phyloP scores from a whole-genome alignment of 2,797 vertebrate genomes.

The Neopelma chrysocephalum region DNA sequence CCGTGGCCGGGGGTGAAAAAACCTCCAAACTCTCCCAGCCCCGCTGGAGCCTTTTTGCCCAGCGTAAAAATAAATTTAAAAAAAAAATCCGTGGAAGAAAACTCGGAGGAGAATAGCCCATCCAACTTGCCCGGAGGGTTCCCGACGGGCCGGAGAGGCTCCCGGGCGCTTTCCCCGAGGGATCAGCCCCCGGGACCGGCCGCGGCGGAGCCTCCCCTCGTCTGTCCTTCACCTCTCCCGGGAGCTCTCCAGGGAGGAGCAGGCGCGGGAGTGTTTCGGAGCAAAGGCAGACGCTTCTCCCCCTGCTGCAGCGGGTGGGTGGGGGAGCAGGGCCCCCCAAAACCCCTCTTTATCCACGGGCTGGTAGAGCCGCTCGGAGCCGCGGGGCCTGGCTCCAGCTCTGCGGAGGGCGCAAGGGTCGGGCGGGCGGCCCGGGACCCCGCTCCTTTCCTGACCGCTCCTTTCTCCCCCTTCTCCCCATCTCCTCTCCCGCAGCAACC shows the following conservation, averaged over 20 bases:
- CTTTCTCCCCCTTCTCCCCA: background rate
- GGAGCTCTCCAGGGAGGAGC: background rate
- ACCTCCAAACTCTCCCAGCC: background rate
- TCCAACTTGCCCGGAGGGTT: background rate
- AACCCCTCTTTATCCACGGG: background rate
- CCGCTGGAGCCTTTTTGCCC: background rate
- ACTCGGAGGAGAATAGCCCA: background rate
- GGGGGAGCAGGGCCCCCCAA: background rate
- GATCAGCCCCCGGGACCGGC: background rate
- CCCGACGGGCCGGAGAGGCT: background rate
- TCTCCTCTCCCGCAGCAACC: constrained; percentile 73
- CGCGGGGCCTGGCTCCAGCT: background rate
- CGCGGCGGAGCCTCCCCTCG: background rate
- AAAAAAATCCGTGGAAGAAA: background rate
- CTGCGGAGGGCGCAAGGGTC: background rate
- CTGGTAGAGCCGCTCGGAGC: background rate
- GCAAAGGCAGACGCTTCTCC: background rate
- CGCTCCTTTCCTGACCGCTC: background rate
- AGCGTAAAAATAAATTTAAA: background rate
- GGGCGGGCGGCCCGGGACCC: background rate
- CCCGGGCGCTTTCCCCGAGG: background rate
- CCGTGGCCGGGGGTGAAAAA: fast-evolving
- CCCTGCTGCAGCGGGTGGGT: background rate
- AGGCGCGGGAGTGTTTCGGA: background rate
- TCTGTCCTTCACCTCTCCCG: background rate